A percentile compares a stretch with the other conserved stretches of the same genome.
phyloP scores from a whole-genome alignment of 2,113 vertebrate species.

The Sinocyclocheilus anophthalmus region DNA sequence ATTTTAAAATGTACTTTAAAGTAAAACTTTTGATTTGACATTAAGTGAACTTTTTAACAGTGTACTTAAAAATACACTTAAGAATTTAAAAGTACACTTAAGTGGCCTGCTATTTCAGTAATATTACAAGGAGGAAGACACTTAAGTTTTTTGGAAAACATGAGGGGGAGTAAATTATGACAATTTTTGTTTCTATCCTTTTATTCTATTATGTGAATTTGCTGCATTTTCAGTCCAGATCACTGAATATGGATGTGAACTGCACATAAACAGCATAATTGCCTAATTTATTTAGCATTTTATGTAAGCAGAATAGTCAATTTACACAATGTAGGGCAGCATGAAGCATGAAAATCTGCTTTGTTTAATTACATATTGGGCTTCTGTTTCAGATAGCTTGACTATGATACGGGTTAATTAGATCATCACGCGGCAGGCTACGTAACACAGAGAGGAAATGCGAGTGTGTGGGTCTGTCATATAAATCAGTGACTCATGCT shows the following conservation, averaged over 20 bases:
- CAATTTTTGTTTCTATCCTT: background rate
- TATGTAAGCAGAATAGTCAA: background rate
- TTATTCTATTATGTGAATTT: background rate
- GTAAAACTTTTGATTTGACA: no score
- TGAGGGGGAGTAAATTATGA: background rate
- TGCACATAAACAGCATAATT: background rate
- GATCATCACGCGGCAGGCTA: background rate
- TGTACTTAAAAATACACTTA: background rate
- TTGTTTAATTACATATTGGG: background rate
- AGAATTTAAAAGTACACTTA: no score
- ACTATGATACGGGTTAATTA: background rate
- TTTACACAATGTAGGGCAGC: background rate
- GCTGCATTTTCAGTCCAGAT: background rate
- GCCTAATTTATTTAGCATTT: background rate
- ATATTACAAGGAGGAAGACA: background rate
- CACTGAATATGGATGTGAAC: background rate
- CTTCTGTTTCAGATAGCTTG: background rate
- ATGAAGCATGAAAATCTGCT: background rate
- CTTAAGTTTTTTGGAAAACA: no score
- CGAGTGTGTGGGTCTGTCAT: slow-evolving; percentile 26
- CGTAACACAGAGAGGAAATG: background rate
- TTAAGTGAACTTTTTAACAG: no score
- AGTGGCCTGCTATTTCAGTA: no score
- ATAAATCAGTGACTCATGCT: slow-evolving; percentile 60
- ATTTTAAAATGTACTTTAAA: no score